phyloP scores from a whole-genome alignment of 2,113 vertebrate genomes.

The Stigmatopora argus region DNA sequence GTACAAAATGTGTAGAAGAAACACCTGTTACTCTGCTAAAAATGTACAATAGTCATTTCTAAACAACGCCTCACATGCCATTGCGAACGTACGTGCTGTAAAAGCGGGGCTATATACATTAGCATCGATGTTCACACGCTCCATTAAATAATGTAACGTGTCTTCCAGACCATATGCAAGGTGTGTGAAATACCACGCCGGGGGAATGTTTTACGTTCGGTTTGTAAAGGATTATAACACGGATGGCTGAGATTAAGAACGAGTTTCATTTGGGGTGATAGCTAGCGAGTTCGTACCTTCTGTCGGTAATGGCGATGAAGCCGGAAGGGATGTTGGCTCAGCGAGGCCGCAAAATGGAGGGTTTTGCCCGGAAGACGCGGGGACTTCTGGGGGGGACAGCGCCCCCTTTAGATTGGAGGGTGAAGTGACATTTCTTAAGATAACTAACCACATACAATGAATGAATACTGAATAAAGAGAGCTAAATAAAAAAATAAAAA shows the following conservation, averaged over 20 bases:
- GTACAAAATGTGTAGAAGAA: no score
- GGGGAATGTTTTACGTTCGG: accelerated
- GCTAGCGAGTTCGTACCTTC: constrained; percentile 33
- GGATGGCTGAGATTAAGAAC: constrained; percentile 42
- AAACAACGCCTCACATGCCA: background rate
- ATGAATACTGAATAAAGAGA: no score
- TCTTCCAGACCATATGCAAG: constrained; percentile 1
- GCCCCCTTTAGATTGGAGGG: constrained; percentile 20
- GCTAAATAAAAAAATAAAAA: no score
- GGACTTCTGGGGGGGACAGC: background rate
- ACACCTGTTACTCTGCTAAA: background rate
- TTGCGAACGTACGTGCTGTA: background rate
- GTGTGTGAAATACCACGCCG: accelerated
- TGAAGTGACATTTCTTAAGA: background rate
- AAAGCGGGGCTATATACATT: background rate
- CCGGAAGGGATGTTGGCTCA: constrained; percentile 52
- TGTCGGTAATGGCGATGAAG: constrained; percentile 59
- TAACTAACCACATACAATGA: no score
- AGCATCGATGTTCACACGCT: background rate
- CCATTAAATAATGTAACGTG: accelerated
- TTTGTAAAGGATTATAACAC: accelerated
- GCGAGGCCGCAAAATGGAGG: constrained; percentile 38
- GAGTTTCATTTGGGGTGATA: accelerated
- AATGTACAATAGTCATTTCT: background rate
- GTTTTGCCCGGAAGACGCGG: constrained; percentile 23